A percentile compares a stretch with the other conserved stretches of the same genome.
These are phyloP conservation scores for Pyrocoelia pectoralis DNA, from an alignment of 2,888 invertebrate genomes.

Conservation along the genomic window DNA sequence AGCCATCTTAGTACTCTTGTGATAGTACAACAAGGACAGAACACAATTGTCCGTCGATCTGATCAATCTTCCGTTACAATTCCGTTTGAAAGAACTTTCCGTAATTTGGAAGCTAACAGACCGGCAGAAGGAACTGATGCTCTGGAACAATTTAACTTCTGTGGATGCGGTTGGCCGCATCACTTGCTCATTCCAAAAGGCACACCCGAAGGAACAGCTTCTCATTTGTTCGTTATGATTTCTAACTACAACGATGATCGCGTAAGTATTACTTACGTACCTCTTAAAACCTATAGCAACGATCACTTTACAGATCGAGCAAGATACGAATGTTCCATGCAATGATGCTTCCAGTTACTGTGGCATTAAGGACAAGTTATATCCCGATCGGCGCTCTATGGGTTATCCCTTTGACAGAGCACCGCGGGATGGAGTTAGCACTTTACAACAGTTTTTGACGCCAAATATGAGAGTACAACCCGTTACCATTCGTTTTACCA, in stretches of 20 bases:
- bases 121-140: conserved; percentile 66
- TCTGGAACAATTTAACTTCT: conserved; percentile 74
- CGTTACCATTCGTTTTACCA: conserved; percentile 66
- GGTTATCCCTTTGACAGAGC: conserved; percentile 81
- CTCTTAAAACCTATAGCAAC: background rate
- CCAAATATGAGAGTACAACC: conserved; percentile 72
- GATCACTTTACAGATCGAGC: conserved; percentile 56
- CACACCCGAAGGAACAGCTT: conserved; percentile 67
- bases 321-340: conserved; percentile 65
- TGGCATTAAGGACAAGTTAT: conserved; percentile 75
- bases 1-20: background rate
- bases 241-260: conserved; percentile 1
- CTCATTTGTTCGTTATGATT: conserved; percentile 6
- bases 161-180: conserved; percentile 90
- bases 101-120: conserved; percentile 69
- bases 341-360: conserved; percentile 78
- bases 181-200: conserved; percentile 83
- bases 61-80: conserved; percentile 81
- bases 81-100: conserved; percentile 83
- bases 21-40: conserved; percentile 72
- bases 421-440: conserved; percentile 63
- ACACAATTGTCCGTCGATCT: conserved; percentile 72
- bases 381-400: conserved; percentile 81
- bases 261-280: background rate
- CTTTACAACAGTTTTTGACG: conserved; percentile 69